Conservation (phyloP, 1,140 invertebrate genomes). For the Leptoteleia sp. region DNA sequence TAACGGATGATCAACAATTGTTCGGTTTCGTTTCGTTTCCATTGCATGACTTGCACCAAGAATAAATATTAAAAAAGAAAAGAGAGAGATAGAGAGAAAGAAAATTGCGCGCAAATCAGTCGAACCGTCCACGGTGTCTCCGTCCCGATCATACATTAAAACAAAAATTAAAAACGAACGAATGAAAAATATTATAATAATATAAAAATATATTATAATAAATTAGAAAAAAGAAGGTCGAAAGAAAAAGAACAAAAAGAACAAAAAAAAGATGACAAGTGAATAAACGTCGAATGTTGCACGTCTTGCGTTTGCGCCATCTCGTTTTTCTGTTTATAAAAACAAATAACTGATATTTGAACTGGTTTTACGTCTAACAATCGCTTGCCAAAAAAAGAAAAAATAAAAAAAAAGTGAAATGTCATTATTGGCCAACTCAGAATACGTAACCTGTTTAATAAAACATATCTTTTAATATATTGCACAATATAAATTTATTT, state of each 20-base stretch:
- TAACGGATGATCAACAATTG: conserved; percentile 4
- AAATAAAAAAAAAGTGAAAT: too few relatives aligned
- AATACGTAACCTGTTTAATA: too few relatives aligned
- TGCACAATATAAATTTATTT: too few relatives aligned
- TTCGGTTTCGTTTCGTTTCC: conserved; percentile 5
- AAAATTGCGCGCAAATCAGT: conserved; percentile 53
- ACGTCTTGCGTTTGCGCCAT: conserved; percentile 43
- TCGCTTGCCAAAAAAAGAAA: conserved; percentile 37
- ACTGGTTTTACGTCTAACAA: conserved; percentile 21
- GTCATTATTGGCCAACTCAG: too few relatives aligned
- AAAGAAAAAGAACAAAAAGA: too few relatives aligned
- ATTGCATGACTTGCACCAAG: conserved; percentile 5
- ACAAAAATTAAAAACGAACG: conserved; percentile 33
- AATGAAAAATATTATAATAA: too few relatives aligned
- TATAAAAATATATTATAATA: conserved; percentile 36
- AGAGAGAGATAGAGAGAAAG: not conserved
- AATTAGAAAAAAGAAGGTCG: conserved; percentile 26
- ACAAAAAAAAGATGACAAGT: too few relatives aligned
- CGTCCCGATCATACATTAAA: conserved; percentile 47
- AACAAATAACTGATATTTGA: not conserved
- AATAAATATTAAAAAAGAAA: conserved; percentile 4
- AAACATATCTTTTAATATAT: too few relatives aligned
- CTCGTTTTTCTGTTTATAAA: conserved; percentile 43
- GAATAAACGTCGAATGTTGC: conserved; percentile 42
- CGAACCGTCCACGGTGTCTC: conserved; percentile 59